Percentiles rank a stretch among this genome's conserved stretches.
Evolutionary conservation across 2,888 invertebrate genomes (phyloP).

Genomic region (Lithophane socia): DNA sequence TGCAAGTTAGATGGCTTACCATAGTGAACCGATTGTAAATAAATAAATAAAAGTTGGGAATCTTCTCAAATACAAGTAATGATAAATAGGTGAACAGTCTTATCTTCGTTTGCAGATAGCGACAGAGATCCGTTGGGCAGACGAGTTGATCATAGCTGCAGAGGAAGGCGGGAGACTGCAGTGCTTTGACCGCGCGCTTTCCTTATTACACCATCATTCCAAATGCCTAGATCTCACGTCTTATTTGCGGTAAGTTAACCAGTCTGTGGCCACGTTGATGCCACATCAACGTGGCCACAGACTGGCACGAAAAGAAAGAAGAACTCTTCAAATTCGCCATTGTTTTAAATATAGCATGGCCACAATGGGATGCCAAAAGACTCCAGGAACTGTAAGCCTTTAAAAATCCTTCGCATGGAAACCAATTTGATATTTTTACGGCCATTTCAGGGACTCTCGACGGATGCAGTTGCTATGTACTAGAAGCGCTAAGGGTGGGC

Average conservation of each 20-base stretch:
- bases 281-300: background rate
- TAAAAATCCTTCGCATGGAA: background rate
- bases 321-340: background rate
- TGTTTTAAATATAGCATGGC: background rate
- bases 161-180: constrained; percentile 85
- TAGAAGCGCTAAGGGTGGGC: constrained; percentile 70
- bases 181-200: constrained; percentile 86
- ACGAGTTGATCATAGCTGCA: constrained; percentile 80
- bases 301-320: background rate
- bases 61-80: background rate
- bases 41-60: background rate
- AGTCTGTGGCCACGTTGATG: too few relatives aligned
- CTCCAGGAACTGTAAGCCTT: background rate
- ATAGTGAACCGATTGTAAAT: background rate
- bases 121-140: constrained; percentile 84
- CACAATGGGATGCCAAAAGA: background rate
- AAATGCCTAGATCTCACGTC: constrained; percentile 82
- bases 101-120: constrained; percentile 77
- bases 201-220: constrained; percentile 82
- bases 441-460: constrained; percentile 75
- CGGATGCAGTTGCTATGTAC: constrained; percentile 80
- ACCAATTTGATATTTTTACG: background rate
- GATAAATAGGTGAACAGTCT: background rate
- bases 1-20: background rate
- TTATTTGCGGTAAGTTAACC: constrained; percentile 77